Base-by-base conservation (phyloP, 2,888 invertebrate species). In the Ochropacha duplaris region DNA sequence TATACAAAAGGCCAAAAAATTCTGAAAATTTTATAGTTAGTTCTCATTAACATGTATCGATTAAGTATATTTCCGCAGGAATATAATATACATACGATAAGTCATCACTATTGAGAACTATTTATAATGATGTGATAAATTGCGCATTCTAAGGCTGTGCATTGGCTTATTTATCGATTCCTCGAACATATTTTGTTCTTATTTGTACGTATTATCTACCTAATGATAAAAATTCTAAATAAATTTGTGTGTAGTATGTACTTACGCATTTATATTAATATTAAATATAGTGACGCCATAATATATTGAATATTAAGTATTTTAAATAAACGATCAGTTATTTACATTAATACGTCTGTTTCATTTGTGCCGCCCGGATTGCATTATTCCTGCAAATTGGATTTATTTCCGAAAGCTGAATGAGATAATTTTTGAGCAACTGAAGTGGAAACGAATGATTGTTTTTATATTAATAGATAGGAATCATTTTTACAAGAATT, bases 201-300 rank as follows among this genome's bases (percentile, higher is more conserved):
- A 9, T 44, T 1, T 44, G 3, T 31, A 6, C 6, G 8, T 12
- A 6, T 28, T 28, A 28, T 6, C 31, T 31, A 31, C 12, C 12
- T 31, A 31, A 31, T 31, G 31, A 31, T 31, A 44, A 19, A 19
- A 19, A 44, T 19, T 19, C 9, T 19, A 19, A 44, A 19, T 44
- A 19, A 36, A 36, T 36, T 6, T 44, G 9, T 44, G 8, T 44
- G 31, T n/a, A 19, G 19, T 44, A 16, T 58, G 50, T 60, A 62
- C n/a, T 54, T 60, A 62, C 44, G 67, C 60, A 64, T 69, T 71
- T 71, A 67, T 54, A 44, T 68, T 71, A n/a, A 67, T 54, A 49
- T 51, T 61, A 64, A 57, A 62, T n/a, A 54, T 58, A 56, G 64
- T 60, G 56, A 66, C 63, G 74, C 74, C 74, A 74, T 74, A 74